Conservation (phyloP, 2,113 vertebrate genomes). For the Cyprinodon tularosa region DNA sequence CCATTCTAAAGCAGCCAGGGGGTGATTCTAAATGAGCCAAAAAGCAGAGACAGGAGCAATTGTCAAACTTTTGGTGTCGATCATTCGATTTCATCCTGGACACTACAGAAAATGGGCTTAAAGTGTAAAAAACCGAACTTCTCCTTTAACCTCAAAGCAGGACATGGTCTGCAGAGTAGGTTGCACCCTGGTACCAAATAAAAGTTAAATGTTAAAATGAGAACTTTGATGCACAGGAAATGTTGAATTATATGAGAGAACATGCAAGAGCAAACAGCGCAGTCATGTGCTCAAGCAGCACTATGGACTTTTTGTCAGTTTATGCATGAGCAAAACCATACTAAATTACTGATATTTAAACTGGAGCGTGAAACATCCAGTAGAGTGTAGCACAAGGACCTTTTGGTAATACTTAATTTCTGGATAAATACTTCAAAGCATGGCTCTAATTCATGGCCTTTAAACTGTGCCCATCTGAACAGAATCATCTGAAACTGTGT, state of each 20-base stretch:
- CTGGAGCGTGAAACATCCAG: conserved; percentile 18
- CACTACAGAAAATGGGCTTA: too few relatives aligned
- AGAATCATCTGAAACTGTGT: neutral
- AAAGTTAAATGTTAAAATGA: too few relatives aligned
- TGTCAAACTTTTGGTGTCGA: too few relatives aligned
- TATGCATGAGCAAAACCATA: neutral
- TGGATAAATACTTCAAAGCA: conserved; percentile 11
- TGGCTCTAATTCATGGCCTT: neutral
- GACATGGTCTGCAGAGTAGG: neutral
- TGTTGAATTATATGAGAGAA: neutral
- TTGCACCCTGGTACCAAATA: too few relatives aligned
- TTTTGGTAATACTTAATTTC: conserved; percentile 25
- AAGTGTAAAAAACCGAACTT: too few relatives aligned
- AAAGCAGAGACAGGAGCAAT: too few relatives aligned
- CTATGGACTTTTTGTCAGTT: neutral
- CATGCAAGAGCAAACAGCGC: neutral
- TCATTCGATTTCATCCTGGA: too few relatives aligned
- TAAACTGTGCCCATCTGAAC: neutral
- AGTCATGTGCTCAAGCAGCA: conserved; percentile 11
- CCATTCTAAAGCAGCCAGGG: too few relatives aligned
- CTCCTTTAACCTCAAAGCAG: neutral
- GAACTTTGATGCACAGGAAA: neutral
- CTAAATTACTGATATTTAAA: conserved; percentile 4
- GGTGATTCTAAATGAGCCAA: too few relatives aligned
- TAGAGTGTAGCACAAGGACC: conserved; percentile 20